Base-by-base conservation (phyloP, 1,140 invertebrate species). In the Eurytemora carolleeae region DNA sequence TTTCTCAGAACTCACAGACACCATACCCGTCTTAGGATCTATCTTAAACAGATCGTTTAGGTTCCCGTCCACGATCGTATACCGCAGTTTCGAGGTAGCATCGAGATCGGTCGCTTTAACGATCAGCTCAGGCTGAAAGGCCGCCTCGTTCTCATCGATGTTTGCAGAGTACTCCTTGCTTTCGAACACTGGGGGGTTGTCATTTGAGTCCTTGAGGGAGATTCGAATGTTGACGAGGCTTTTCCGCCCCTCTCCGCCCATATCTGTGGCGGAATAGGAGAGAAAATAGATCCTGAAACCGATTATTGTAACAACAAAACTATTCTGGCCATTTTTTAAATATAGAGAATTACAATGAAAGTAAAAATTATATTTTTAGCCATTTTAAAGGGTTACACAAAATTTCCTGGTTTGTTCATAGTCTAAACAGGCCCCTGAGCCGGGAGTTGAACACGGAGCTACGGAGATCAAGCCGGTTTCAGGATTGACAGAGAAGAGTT, bases 221-320 rank as follows among this genome's bases (percentile, higher is more conserved):
- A 96, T 82, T 64, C 82, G 81, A 0, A 96, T 74, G 0, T 86
- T 82, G 0, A 87, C 82, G 20, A 82, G 81, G 15, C 80, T 80
- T 12, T 77, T 82, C 66, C 83, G 82, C 0, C 85, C 87, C 54
- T 79, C 74, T 0, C 87, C 87, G 66, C 84, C 79, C 67, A 87
- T 80, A 67, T 94, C 91, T 16, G 82, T 86, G 0, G 87, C 89
- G 25, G 60, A 62, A 56, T 58, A 88, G 53, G 83, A 84, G 23
- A 95, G 74, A 68, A 85, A 85, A 73, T 91, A 93, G 65, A 82
- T 80, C 19, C 79, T n/a, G n/a, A n/a, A n/a, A n/a, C n/a, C n/a
- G n/a, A n/a, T n/a, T n/a, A n/a, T n/a, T n/a, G n/a, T n/a, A n/a
- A n/a, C n/a, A n/a, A n/a, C n/a, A n/a, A n/a, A n/a, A n/a, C n/a